phyloP scores from a whole-genome alignment of 2,113 vertebrate species.

The Platichthys flesus region DNA sequence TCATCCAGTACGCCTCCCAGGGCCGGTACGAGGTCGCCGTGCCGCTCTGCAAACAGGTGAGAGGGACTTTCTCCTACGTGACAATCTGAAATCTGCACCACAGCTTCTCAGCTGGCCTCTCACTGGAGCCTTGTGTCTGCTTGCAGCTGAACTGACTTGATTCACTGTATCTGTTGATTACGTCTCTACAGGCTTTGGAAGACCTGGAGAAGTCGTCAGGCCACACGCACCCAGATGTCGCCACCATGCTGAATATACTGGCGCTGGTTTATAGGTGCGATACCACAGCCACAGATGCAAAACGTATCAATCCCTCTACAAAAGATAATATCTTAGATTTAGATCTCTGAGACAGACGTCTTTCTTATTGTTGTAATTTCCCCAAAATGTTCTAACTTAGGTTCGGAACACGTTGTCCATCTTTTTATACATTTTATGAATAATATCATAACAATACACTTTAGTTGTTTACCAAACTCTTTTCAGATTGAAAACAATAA shows the following conservation, averaged over 20 bases:
- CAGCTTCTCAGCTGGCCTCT: neutral
- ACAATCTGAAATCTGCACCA: neutral
- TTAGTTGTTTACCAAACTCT: too few species aligned
- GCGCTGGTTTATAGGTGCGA: constrained; percentile 90
- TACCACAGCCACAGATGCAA: too few species aligned
- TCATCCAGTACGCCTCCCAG: constrained; percentile 91
- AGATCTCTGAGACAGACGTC: neutral
- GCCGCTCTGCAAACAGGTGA: constrained; percentile 87
- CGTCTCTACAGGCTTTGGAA: constrained; percentile 83
- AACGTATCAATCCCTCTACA: too few species aligned
- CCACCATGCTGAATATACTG: constrained; percentile 92
- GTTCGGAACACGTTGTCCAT: too few species aligned
- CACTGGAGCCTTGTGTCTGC: neutral
- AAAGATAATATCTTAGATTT: neutral
- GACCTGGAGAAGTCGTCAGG: constrained; percentile 91
- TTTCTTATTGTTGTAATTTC: neutral
- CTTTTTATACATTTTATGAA: too few species aligned
- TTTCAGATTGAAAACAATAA: too few species aligned
- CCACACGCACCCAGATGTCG: constrained; percentile 90
- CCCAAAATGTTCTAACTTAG: neutral
- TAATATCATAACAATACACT: too few species aligned
- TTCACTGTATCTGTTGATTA: neutral
- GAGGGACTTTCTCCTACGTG: neutral
- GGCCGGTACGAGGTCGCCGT: constrained; percentile 91
- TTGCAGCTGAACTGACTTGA: neutral